phyloP scores from a whole-genome alignment of 2,888 invertebrate species.

The Drosophila mimetica region DNA sequence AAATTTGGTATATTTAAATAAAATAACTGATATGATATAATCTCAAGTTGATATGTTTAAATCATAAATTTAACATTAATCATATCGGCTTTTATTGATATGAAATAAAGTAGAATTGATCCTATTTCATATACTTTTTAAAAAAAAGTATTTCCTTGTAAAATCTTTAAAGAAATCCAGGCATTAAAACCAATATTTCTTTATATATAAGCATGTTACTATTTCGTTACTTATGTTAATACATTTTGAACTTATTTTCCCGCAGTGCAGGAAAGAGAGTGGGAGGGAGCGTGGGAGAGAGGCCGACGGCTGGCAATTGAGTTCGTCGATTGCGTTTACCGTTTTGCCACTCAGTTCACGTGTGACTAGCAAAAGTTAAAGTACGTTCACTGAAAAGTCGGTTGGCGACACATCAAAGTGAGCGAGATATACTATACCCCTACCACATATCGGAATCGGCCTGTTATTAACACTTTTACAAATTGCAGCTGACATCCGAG shows the following conservation, averaged over 20 bases:
- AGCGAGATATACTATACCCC: slow-evolving; percentile 22
- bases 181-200: too few species aligned
- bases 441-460: slow-evolving; percentile 26
- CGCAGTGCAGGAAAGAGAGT: slow-evolving; percentile 7
- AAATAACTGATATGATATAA: too few species aligned
- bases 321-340: slow-evolving; percentile 54
- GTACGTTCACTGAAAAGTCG: slow-evolving; percentile 56
- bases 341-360: slow-evolving; percentile 65
- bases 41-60: too few species aligned
- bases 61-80: too few species aligned
- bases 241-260: neutral
- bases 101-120: too few species aligned
- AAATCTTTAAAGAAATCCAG: too few species aligned
- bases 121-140: too few species aligned
- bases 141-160: too few species aligned
- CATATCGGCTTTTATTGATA: too few species aligned
- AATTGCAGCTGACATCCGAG: slow-evolving; percentile 25
- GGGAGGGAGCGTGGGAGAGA: slow-evolving; percentile 27
- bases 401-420: slow-evolving; percentile 7
- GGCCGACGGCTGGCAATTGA: slow-evolving; percentile 9
- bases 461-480: slow-evolving; percentile 37
- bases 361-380: slow-evolving; percentile 67
- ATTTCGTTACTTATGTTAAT: too few species aligned
- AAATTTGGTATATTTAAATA: too few species aligned
- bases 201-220: too few species aligned